Evolutionary conservation across 2,888 invertebrate genomes (phyloP), one percentile per base, ranked within the genome.

Genomic region (Eutolmus rufibarbis): DNA sequence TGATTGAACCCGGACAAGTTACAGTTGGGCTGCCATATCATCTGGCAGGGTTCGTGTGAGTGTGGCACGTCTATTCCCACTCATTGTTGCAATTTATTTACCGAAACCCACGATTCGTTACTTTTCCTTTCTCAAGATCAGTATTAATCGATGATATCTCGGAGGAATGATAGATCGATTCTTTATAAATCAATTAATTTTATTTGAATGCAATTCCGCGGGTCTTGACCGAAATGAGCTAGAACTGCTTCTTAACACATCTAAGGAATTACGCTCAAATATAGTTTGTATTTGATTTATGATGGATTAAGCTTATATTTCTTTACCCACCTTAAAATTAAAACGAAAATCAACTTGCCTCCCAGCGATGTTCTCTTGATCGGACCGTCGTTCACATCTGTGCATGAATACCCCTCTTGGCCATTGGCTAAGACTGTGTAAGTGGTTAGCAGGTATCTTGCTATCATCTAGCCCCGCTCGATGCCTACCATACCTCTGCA

Each of bases 161-260:
- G 8, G 23, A 5, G 31, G 56, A 81, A 81, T 81, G 81, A 81
- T 81, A 81, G 81, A 81, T 81, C 81, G 81, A 81, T 81, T 81
- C 81, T 81, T 81, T 81, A 81, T 81, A 81, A 81, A 81, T 81
- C 81, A 81, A 81, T 81, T 81, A 81, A 81, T 81, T 81, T 81
- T 56, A 81, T 81, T 57, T 81, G 81, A 57, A 81, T 81, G 81
- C 81, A 81, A 81, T 81, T 81, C 31, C 81, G 56, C 43, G 34
- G 51, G 81, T 79, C 46, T 46, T 8, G 23, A 16, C 16, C 56
- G n/a, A 31, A 78, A 78, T 78, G 23, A 43, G 51, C 51, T 19
- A 51, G 34, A 74, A 16, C 34, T 56, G 28, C 31, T 81, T 31
- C 57, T 81, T 81, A 51, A 57, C 81, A 81, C 81, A 81, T 81